Evolutionary conservation across 2,113 vertebrate genomes (phyloP).

Genomic region (Poicephalus meyeri): DNA sequence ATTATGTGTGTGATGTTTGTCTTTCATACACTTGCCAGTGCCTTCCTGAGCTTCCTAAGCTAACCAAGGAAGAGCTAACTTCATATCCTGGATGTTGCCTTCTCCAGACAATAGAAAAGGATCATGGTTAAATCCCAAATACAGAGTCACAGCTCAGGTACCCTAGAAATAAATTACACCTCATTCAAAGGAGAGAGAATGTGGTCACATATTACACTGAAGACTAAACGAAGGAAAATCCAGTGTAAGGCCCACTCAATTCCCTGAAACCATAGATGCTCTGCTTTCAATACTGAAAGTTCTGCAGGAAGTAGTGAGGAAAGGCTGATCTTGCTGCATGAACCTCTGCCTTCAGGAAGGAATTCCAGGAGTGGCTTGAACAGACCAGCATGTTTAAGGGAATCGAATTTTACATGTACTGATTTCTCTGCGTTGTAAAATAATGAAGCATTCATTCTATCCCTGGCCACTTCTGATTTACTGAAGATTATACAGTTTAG

Average conservation of each 20-base stretch:
- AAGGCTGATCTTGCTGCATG: background rate
- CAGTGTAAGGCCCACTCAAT: background rate
- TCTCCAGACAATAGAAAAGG: background rate
- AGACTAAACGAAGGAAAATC: background rate
- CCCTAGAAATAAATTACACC: background rate
- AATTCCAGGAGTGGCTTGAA: conserved; percentile 34
- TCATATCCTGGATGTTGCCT: background rate
- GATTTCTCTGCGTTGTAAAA: conserved; percentile 34
- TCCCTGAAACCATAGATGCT: background rate
- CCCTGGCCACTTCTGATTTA: conserved; percentile 6
- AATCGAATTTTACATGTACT: conserved; percentile 49
- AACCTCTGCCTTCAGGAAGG: background rate
- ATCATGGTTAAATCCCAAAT: background rate
- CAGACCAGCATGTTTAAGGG: conserved; percentile 1
- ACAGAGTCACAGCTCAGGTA: background rate
- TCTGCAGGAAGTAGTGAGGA: background rate
- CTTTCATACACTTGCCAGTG: background rate
- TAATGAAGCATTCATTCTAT: conserved; percentile 50
- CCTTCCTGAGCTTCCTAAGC: background rate
- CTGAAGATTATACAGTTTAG: background rate
- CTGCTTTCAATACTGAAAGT: background rate
- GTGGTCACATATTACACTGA: background rate
- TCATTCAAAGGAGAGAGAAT: background rate
- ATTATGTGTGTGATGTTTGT: background rate
- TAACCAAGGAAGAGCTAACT: background rate